Percentiles rank a stretch among this genome's conserved stretches.
Evolutionary conservation across 2,888 invertebrate species (phyloP).

Genomic region (Chloroclystis v-ata): DNA sequence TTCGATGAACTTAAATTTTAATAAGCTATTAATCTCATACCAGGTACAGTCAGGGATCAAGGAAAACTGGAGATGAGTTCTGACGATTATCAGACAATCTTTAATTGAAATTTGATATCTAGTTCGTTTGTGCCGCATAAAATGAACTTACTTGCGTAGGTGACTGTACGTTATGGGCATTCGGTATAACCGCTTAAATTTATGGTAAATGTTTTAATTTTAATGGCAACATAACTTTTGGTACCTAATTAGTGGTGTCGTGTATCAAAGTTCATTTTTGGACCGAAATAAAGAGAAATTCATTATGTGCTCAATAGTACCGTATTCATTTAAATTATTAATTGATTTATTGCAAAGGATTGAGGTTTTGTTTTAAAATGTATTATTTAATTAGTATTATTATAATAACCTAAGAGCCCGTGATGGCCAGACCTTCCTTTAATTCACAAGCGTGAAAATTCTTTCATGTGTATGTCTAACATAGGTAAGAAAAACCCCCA

Average conservation of each 20-base stretch:
- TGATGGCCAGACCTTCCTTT: too few relatives aligned
- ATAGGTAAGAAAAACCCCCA: too few relatives aligned
- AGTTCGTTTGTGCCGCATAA: conserved; percentile 25
- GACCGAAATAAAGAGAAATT: too few relatives aligned
- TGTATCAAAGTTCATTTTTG: conserved; percentile 12
- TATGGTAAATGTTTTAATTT: conserved; percentile 21
- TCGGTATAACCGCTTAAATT: conserved; percentile 8
- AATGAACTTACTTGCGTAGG: conserved; percentile 33
- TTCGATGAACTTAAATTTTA: conserved; percentile 30
- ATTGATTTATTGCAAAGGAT: too few relatives aligned
- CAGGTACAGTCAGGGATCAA: conserved; percentile 23
- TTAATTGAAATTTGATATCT: conserved; percentile 59
- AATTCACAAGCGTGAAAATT: too few relatives aligned
- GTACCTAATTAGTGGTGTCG: conserved; percentile 24
- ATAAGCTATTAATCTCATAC: conserved; percentile 20
- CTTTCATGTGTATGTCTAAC: too few relatives aligned
- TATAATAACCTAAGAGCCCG: too few relatives aligned
- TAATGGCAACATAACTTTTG: conserved; percentile 20
- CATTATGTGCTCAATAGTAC: too few relatives aligned
- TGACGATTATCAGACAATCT: conserved; percentile 46
- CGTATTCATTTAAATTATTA: too few relatives aligned
- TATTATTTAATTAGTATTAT: too few relatives aligned
- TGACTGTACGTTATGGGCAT: conserved; percentile 16
- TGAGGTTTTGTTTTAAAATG: too few relatives aligned
- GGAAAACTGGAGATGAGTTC: conserved; percentile 29